Conservation (phyloP, 2,113 vertebrate genomes). For the Balaenoptera acutorostrata region DNA sequence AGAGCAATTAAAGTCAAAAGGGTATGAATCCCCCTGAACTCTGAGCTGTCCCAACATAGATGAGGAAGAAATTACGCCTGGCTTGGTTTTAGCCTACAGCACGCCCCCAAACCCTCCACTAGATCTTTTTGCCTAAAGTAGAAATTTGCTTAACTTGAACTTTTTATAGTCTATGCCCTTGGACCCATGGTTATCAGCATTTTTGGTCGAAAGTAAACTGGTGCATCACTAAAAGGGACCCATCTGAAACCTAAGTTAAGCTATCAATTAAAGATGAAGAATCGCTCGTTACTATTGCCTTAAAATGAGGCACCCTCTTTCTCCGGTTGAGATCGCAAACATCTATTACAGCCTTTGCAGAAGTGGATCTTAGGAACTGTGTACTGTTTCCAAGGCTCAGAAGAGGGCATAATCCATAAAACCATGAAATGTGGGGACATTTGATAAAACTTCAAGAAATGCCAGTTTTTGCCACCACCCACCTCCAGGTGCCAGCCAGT, state of each 20-base stretch:
- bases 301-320: slow-evolving; percentile 37
- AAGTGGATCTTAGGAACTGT: background rate
- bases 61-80: slow-evolving; percentile 55
- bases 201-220: slow-evolving; percentile 21
- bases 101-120: background rate
- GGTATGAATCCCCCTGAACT: slow-evolving; percentile 56
- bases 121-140: background rate
- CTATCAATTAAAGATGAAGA: slow-evolving; percentile 64
- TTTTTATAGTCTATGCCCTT: slow-evolving; percentile 1
- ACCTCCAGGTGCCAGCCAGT: slow-evolving; percentile 31
- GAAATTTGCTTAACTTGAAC: background rate
- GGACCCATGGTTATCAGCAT: background rate
- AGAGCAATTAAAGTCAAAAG: slow-evolving; percentile 73
- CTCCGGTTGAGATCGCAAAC: slow-evolving; percentile 20
- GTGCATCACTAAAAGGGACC: background rate
- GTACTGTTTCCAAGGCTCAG: background rate
- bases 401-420: slow-evolving; percentile 16
- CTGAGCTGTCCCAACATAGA: slow-evolving; percentile 40
- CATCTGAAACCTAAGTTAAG: slow-evolving; percentile 49
- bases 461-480: slow-evolving; percentile 31
- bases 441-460: background rate
- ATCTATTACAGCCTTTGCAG: slow-evolving; percentile 22
- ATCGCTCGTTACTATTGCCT: slow-evolving; percentile 53
- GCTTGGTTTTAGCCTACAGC: background rate
- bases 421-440: background rate